phyloP scores from a whole-genome alignment of 1,140 invertebrate genomes.

The Drosophila lini region DNA sequence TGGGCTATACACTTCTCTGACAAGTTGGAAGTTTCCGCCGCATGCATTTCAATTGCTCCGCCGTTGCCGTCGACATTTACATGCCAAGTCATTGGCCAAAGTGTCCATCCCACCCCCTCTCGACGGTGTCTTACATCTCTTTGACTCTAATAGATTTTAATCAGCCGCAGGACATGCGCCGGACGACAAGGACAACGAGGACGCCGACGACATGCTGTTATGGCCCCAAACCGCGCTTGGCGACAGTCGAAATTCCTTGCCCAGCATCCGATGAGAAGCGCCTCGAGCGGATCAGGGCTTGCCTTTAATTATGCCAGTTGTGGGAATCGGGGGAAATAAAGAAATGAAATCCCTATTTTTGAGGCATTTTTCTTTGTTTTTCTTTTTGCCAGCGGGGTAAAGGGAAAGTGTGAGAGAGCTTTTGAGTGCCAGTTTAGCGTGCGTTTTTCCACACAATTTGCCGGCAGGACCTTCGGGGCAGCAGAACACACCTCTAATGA shows the following conservation, averaged over 20 bases:
- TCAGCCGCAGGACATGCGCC: slow-evolving; percentile 78
- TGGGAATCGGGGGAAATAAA: slow-evolving; percentile 28
- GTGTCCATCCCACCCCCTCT: slow-evolving; percentile 6
- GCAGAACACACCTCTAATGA: slow-evolving; percentile 65
- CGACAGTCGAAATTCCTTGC: slow-evolving; percentile 55
- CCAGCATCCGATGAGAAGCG: slow-evolving; percentile 55
- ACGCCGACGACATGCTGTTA: slow-evolving; percentile 70
- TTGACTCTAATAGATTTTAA: slow-evolving; percentile 84
- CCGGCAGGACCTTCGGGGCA: slow-evolving; percentile 57
- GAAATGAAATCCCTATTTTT: slow-evolving; percentile 18
- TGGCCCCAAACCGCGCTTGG: slow-evolving; percentile 48
- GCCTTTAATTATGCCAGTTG: slow-evolving; percentile 74
- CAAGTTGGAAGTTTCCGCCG: slow-evolving; percentile 65
- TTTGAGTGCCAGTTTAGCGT: slow-evolving; percentile 26
- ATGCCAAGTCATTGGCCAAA: slow-evolving; percentile 74
- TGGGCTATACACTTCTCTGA: slow-evolving; percentile 34
- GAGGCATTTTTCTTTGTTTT: slow-evolving; percentile 17
- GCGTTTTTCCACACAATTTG: slow-evolving; percentile 74
- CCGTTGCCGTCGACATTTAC: slow-evolving; percentile 65
- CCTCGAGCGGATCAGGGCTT: slow-evolving; percentile 18
- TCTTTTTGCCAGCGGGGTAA: slow-evolving; percentile 16
- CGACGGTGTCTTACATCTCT: slow-evolving; percentile 75
- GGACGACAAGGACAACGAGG: slow-evolving; percentile 53
- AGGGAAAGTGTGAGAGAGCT: neutral
- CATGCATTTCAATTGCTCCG: slow-evolving; percentile 77